Conservation (phyloP, 2,888 invertebrate species). For the Mimachlamys varia region DNA sequence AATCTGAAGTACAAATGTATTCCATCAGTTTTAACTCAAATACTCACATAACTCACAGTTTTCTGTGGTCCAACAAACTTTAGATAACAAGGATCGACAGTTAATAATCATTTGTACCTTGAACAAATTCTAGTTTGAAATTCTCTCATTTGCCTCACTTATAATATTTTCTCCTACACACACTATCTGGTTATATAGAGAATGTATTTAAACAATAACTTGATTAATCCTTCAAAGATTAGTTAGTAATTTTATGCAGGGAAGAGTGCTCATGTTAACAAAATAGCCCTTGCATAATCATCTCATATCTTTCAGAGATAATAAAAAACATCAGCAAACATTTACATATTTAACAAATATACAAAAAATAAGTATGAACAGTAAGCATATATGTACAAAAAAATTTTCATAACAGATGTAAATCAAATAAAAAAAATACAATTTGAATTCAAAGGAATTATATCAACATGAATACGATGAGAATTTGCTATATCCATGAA, state of each 20-base stretch:
- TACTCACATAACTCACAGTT: too few relatives aligned
- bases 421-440: conserved; percentile 31
- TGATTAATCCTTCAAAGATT: neutral
- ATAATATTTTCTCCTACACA: neutral
- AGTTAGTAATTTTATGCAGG: neutral
- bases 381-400: conserved; percentile 30
- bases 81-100: too few relatives aligned
- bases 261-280: neutral
- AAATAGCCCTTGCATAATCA: neutral
- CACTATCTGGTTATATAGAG: neutral
- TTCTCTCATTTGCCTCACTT: neutral
- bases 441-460: conserved; percentile 7
- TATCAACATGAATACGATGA: neutral
- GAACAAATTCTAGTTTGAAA: neutral
- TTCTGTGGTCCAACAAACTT: too few relatives aligned
- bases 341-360: conserved; percentile 26
- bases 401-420: conserved; percentile 13
- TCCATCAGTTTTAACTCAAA: too few relatives aligned
- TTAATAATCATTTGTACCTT: neutral
- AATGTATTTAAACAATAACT: neutral
- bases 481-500: neutral
- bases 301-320: neutral
- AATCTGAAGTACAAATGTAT: too few relatives aligned
- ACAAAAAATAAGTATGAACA: conserved; percentile 7
- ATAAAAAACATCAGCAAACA: neutral